Conservation (phyloP, 2,888 invertebrate species). For the Malthinus flaveolus region DNA sequence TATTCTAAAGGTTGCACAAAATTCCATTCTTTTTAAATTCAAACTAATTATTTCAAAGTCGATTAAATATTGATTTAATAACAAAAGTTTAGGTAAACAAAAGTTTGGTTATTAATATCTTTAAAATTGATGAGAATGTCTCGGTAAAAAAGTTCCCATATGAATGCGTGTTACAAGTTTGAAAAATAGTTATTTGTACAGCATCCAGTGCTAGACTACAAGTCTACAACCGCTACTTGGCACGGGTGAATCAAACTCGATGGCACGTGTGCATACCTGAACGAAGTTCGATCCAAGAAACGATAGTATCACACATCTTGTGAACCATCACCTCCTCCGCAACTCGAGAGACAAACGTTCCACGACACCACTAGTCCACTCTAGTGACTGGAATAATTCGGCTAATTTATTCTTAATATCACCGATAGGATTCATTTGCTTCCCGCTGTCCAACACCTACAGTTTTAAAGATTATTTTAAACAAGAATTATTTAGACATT, state of each 20-base stretch:
- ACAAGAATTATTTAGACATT: conserved; percentile 25
- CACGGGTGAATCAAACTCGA: conserved; percentile 23
- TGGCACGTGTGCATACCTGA: conserved; percentile 37
- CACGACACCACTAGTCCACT: conserved; percentile 25
- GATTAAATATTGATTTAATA: too few relatives aligned
- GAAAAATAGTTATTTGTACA: too few relatives aligned
- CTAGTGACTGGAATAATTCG: conserved; percentile 12
- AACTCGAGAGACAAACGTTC: conserved; percentile 21
- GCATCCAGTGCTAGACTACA: too few relatives aligned
- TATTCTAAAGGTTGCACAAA: too few relatives aligned
- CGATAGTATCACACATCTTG: conserved; percentile 33
- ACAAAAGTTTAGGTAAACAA: too few relatives aligned
- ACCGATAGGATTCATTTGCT: conserved; percentile 25
- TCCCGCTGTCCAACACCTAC: conserved; percentile 26
- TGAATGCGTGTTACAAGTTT: too few relatives aligned
- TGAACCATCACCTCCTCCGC: conserved; percentile 27
- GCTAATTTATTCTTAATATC: conserved; percentile 23
- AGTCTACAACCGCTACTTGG: conserved; percentile 28
- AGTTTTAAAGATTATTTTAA: conserved; percentile 16
- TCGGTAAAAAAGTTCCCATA: too few relatives aligned
- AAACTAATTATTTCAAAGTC: too few relatives aligned
- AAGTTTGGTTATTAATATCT: too few relatives aligned
- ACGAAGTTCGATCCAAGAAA: conserved; percentile 32
- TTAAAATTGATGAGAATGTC: too few relatives aligned
- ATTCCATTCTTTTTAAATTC: too few relatives aligned